Evolutionary conservation across 2,113 vertebrate species (phyloP).

Genomic region (Pseudopodoces humilis): DNA sequence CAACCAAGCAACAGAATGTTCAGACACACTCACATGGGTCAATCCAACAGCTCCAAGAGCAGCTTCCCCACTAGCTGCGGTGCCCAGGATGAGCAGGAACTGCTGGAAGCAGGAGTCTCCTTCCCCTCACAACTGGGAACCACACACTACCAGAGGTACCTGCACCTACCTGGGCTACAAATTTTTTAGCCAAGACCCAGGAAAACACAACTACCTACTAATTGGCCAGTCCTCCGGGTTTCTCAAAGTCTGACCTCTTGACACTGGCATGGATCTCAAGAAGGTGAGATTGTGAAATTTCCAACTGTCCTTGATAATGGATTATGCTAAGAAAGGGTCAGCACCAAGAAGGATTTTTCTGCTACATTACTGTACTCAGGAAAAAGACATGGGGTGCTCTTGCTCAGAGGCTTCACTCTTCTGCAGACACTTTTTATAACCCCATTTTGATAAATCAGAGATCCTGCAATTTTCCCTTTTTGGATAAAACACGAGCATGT

Average conservation of each 20-base stretch:
- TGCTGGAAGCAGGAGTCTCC: fast-evolving
- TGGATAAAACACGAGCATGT: fast-evolving
- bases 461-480: neutral
- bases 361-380: neutral
- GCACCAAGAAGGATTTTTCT: neutral
- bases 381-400: neutral
- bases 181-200: neutral
- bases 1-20: fast-evolving
- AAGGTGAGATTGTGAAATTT: neutral
- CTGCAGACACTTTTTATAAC: neutral
- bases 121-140: fast-evolving
- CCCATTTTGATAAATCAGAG: neutral
- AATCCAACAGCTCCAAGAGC: neutral
- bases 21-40: neutral
- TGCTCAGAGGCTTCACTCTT: neutral
- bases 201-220: neutral
- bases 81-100: neutral
- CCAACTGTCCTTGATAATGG: neutral
- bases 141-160: fast-evolving
- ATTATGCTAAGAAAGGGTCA: neutral
- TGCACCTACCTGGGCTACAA: neutral
- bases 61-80: fast-evolving
- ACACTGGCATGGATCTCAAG: neutral
- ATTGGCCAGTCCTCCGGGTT: neutral
- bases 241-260: neutral